Percentiles rank a stretch among this genome's conserved stretches.
Evolutionary conservation across 2,797 vertebrate species (phyloP).

Genomic region (Macropus fuliginosus): DNA sequence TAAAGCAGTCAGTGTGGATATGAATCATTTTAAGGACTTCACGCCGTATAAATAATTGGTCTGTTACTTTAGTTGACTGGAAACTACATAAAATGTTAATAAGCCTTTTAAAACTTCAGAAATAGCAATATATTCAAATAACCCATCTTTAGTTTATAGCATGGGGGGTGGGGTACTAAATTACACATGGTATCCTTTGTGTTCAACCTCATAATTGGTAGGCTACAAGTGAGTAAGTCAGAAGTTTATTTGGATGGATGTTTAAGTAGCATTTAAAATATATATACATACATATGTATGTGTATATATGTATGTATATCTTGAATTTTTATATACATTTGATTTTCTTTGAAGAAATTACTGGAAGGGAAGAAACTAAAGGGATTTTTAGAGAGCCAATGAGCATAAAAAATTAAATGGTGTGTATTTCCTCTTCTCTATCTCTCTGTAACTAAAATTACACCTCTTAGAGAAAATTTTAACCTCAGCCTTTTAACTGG

Average conservation of each 20-base stretch:
- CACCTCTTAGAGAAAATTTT: slow-evolving; percentile 15
- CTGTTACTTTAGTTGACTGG: slow-evolving; percentile 64
- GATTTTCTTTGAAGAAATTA: slow-evolving; percentile 35
- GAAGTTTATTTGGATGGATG: slow-evolving; percentile 35
- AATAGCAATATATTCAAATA: slow-evolving; percentile 59
- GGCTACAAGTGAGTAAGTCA: slow-evolving; percentile 36
- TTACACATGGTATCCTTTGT: slow-evolving; percentile 69
- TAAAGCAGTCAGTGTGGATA: slow-evolving; percentile 37
- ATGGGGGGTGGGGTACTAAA: slow-evolving; percentile 54
- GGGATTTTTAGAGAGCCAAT: slow-evolving; percentile 20
- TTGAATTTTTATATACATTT: slow-evolving; percentile 51
- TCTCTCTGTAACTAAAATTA: slow-evolving; percentile 27
- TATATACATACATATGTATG: too few species aligned
- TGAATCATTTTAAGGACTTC: slow-evolving; percentile 66
- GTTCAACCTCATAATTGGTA: slow-evolving; percentile 64
- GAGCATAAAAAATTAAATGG: slow-evolving; percentile 40
- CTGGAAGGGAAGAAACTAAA: slow-evolving; percentile 47
- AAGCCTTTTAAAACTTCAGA: slow-evolving; percentile 72
- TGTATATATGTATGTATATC: neutral
- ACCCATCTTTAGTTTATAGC: slow-evolving; percentile 64
- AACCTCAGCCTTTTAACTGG: slow-evolving; percentile 47
- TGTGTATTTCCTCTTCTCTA: slow-evolving; percentile 4
- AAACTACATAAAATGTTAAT: slow-evolving; percentile 77
- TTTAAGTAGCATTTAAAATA: slow-evolving; percentile 39
- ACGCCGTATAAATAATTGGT: slow-evolving; percentile 70